Evolutionary conservation across 2,797 vertebrate species (phyloP).

Genomic region (Sus cebifrons): DNA sequence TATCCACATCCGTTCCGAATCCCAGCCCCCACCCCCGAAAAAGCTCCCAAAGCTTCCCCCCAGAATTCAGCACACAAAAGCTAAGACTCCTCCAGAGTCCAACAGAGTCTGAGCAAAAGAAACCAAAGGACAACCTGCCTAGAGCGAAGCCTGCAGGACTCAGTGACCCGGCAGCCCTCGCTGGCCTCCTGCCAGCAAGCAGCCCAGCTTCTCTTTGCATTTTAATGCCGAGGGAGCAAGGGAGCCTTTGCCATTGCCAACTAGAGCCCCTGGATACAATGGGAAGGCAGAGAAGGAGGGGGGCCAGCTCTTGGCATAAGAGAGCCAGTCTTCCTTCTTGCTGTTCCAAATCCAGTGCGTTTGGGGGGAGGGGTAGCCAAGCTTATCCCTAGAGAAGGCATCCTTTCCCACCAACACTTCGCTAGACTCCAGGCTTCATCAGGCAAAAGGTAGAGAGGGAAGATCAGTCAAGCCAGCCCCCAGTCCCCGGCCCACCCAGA

Average conservation of each 20-base stretch:
- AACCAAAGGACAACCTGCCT: slow-evolving; percentile 45
- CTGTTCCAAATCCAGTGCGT: slow-evolving; percentile 8
- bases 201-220: slow-evolving; percentile 79
- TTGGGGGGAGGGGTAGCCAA: slow-evolving; percentile 16
- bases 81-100: slow-evolving; percentile 42
- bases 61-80: slow-evolving; percentile 18
- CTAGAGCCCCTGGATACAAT: slow-evolving; percentile 83
- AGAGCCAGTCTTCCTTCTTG: slow-evolving; percentile 69
- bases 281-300: slow-evolving; percentile 70
- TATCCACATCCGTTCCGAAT: slow-evolving; percentile 17
- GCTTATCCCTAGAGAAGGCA: slow-evolving; percentile 15
- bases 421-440: background rate
- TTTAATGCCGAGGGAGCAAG: slow-evolving; percentile 79
- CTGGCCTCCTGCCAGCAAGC: slow-evolving; percentile 76
- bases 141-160: slow-evolving; percentile 48
- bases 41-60: background rate
- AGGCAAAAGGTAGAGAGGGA: background rate
- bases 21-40: background rate
- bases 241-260: slow-evolving; percentile 78
- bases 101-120: slow-evolving; percentile 66
- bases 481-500: background rate
- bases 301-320: slow-evolving; percentile 71
- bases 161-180: slow-evolving; percentile 62
- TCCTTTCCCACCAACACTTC: slow-evolving; percentile 52
- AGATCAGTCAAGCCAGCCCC: background rate